A percentile compares a stretch with the other conserved stretches of the same genome.
phyloP scores from a whole-genome alignment of 2,888 invertebrate genomes.

The Rhodophaea formosa region DNA sequence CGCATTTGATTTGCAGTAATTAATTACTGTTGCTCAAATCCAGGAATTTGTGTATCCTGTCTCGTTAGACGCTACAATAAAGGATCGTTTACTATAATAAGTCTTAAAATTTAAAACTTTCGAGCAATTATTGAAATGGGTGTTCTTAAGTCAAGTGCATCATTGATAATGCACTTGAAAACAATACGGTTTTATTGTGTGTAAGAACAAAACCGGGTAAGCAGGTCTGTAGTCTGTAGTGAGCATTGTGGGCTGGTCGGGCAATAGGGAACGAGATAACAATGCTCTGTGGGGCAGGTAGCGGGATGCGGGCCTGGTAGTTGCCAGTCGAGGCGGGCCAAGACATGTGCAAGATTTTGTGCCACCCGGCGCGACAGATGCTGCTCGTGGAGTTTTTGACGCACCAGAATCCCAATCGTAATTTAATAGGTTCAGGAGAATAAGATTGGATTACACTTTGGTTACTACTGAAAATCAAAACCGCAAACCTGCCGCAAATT shows the following conservation, averaged over 20 bases:
- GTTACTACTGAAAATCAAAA: background rate
- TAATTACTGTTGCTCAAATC: slow-evolving; percentile 7
- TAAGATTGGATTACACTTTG: background rate
- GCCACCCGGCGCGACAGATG: slow-evolving; percentile 63
- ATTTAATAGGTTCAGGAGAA: background rate
- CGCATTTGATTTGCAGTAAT: slow-evolving; percentile 36
- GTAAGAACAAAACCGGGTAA: slow-evolving; percentile 64
- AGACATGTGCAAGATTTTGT: slow-evolving; percentile 60
- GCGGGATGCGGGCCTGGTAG: slow-evolving; percentile 59
- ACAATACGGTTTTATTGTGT: slow-evolving; percentile 55
- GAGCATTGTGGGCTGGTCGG: slow-evolving; percentile 42
- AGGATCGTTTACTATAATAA: background rate
- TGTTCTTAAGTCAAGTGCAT: slow-evolving; percentile 52
- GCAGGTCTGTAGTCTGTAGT: slow-evolving; percentile 56
- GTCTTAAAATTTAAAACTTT: slow-evolving; percentile 24
- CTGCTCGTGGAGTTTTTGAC: slow-evolving; percentile 29
- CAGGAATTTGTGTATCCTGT: slow-evolving; percentile 2
- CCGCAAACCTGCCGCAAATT: background rate
- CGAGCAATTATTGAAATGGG: slow-evolving; percentile 28
- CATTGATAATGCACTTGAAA: slow-evolving; percentile 49
- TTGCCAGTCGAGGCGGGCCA: slow-evolving; percentile 45
- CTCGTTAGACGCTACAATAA: background rate
- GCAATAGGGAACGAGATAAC: slow-evolving; percentile 47
- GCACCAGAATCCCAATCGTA: background rate
- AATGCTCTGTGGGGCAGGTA: slow-evolving; percentile 65